Conservation (phyloP, 2,113 vertebrate genomes). For the Cheilinus undulatus region DNA sequence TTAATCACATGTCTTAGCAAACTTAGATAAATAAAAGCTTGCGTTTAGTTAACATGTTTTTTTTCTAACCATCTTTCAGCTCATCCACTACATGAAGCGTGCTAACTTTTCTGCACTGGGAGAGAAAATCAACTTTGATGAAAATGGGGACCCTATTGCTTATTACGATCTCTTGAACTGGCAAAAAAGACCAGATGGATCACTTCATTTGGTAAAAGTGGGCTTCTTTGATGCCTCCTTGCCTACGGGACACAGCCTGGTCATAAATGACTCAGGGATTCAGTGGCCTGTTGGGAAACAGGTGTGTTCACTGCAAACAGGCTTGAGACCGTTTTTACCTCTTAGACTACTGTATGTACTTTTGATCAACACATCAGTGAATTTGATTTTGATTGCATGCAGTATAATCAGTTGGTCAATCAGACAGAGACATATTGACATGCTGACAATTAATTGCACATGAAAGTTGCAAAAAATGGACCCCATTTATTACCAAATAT, state of each 20-base stretch:
- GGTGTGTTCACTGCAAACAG: conserved; percentile 72
- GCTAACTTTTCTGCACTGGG: conserved; percentile 73
- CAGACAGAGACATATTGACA: neutral
- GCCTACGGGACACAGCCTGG: conserved; percentile 54
- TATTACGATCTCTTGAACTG: conserved; percentile 84
- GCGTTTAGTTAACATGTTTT: neutral
- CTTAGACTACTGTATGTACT: conserved; percentile 58
- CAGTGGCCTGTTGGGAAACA: conserved; percentile 76
- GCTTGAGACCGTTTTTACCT: conserved; percentile 55
- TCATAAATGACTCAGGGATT: conserved; percentile 75
- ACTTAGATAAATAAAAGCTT: neutral
- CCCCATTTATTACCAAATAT: neutral
- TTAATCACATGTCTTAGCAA: neutral
- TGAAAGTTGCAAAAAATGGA: neutral
- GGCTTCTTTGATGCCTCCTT: conserved; percentile 79
- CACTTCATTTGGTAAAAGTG: conserved; percentile 72
- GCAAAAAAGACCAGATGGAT: conserved; percentile 72
- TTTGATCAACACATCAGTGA: conserved; percentile 35
- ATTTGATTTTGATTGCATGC: conserved; percentile 18
- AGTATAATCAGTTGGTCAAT: conserved; percentile 12
- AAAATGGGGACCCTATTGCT: conserved; percentile 81
- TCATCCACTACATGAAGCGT: conserved; percentile 77
- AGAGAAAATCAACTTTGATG: conserved; percentile 78
- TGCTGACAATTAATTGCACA: neutral
- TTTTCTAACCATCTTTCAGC: conserved; percentile 52